phyloP scores from a whole-genome alignment of 2,888 invertebrate genomes.

The Bembecia ichneumoniformis region DNA sequence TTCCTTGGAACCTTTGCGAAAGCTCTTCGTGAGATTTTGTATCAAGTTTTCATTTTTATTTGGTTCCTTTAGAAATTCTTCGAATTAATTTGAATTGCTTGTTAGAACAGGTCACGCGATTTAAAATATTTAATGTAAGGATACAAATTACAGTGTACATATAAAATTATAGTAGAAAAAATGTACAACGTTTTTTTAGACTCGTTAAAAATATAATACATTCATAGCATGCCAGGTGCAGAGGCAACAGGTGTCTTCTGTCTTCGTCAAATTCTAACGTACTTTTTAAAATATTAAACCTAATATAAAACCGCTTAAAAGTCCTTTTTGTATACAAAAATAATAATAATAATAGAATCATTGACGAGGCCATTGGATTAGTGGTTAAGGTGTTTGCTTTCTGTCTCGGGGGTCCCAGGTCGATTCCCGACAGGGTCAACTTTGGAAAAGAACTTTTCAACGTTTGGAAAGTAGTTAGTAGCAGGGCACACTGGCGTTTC shows the following conservation, averaged over 20 bases:
- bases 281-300: neutral
- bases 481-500: no score
- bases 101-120: conserved; percentile 31
- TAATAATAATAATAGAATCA: neutral
- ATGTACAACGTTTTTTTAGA: no score
- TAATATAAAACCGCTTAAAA: no score
- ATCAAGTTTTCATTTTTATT: conserved; percentile 13
- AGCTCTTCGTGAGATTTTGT: conserved; percentile 15
- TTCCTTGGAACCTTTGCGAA: conserved; percentile 30
- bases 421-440: no score
- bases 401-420: no score
- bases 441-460: no score
- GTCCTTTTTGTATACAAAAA: neutral
- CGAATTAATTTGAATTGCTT: conserved; percentile 22
- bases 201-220: no score
- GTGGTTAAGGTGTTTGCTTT: no score
- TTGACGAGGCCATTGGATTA: no score
- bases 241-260: conserved; percentile 57
- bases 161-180: conserved; percentile 19
- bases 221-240: conserved; percentile 39
- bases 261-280: conserved; percentile 17
- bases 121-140: conserved; percentile 48
- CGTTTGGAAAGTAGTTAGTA: no score
- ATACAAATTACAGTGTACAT: conserved; percentile 30
- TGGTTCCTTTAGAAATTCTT: conserved; percentile 17